Evolutionary conservation across 2,113 vertebrate genomes (phyloP), one percentile per base, ranked within the genome.

Genomic region (Chaenogobius annularis): DNA sequence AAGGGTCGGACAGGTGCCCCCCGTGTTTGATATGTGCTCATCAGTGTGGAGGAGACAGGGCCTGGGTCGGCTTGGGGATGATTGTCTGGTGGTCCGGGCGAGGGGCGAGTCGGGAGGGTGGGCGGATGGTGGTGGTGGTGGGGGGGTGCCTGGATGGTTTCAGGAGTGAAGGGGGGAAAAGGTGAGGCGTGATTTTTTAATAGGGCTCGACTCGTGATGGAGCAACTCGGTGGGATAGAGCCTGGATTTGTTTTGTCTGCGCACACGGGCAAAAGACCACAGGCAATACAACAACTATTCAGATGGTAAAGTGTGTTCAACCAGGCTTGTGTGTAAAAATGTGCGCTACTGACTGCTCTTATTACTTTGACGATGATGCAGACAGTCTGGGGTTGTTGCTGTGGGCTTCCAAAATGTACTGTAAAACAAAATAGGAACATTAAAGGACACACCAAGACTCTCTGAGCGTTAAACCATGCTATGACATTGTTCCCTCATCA

Each of bases 11-110:
- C 48, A 52, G 48, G 83, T 67, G 2, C 70, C 70, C n/a, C 46
- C 74, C 77, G 13, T 63, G 86, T 92, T 90, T 92, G 92, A 93
- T 93, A 90, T 92, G 85, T 90, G 20, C 90, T 92, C 90, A 88
- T 93, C 91, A 90, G 88, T 89, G 84, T 88, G 87, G 79, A 69
- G 88, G 5, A 82, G 83, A 35, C 55, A 72, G 75, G 88, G 83
- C 90, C 90, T 79, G 8, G 80, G 75, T 82, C 86, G 74, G 83
- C 22, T 64, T 85, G 82, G 65, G 81, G 79, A 87, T 91, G 91
- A 93, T 91, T 91, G 90, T 89, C 88, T 91, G 82, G 52, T 87
- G 81, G 91, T 88, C 80, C 17, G 47, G 47, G 37, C 37, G 37
- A 40, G 81, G 84, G 70, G 85, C 78, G 79, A 86, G 80, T 55